Evolutionary conservation across 2,888 invertebrate genomes (phyloP), one percentile per base, ranked within the genome.

Genomic region (Tetragonula carbonaria): DNA sequence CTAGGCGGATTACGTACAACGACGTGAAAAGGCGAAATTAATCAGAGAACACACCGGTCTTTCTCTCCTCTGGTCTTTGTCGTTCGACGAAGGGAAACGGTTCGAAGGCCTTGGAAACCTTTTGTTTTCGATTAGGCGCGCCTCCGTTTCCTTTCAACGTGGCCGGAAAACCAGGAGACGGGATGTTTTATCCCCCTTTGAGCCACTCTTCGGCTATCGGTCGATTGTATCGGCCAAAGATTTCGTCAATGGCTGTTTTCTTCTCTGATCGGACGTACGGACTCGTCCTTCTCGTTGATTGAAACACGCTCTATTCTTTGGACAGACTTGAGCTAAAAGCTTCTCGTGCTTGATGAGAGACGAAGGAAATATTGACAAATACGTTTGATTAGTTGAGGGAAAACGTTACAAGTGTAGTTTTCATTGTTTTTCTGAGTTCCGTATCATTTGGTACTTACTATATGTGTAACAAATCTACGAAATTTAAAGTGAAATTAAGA

Each of bases 1-100:
- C 90, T 90, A 90, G 90, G 84, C 87, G 88, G 90, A 90, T 90
- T 90, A 88, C 84, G 85, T 84, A 84, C 85, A 82, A 45, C 87
- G 84, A 80, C 66, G 85, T 80, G 90, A 82, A 88, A 87, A 86
- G 87, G 82, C 83, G 85, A 90, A 90, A 90, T 90, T 90, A 90
- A 90, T 90, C 88, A 85, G 84, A 80, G 74, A 78, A 77, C 86
- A 81, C 78, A 76, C 81, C 72, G 66, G 6, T 33, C 77, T 74
- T 82, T 23, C 38, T n/a, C 38, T n/a, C 72, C 70, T 50, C 55
- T 18, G 23, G 66, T 74, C 67, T 57, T 50, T 63, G n/a, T 14
- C 59, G 53, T 53, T 63, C 66, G 67, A 65, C 79, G 82, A 83
- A 80, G 79, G 59, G 72, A 75, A 80, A 71, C 68, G 84, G 75